Conservation (phyloP, 2,797 vertebrate species). For the Malurus leucopterus region DNA sequence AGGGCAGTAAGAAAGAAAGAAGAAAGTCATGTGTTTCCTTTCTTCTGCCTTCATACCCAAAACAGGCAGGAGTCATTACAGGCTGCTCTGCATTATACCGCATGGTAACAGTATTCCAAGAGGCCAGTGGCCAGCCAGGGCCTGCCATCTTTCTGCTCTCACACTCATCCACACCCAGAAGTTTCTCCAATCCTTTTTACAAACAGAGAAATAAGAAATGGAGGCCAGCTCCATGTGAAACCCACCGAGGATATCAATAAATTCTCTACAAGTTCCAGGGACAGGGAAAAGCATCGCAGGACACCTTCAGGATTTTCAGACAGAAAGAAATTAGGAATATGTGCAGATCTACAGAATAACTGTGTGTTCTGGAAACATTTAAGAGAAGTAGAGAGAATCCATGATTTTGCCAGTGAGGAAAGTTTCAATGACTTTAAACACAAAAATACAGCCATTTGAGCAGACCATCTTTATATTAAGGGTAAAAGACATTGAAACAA, state of each 20-base stretch:
- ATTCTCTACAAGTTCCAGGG: not conserved
- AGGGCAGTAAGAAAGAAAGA: not conserved
- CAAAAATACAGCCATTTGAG: not conserved
- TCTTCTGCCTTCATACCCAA: not conserved
- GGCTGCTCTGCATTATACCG: not conserved
- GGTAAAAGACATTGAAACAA: not conserved
- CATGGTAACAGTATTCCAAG: not conserved
- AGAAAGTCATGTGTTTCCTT: not conserved
- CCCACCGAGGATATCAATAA: not conserved
- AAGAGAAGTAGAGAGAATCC: not conserved
- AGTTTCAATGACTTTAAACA: not conserved
- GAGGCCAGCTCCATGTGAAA: not conserved
- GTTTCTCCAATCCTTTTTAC: not conserved
- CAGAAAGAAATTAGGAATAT: not conserved
- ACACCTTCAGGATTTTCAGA: not conserved
- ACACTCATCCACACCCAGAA: rapidly evolving
- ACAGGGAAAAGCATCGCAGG: rapidly evolving
- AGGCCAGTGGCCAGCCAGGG: not conserved
- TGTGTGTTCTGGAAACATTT: not conserved
- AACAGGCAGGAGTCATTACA: not conserved
- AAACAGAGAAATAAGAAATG: not conserved
- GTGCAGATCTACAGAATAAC: not conserved
- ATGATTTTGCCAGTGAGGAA: not conserved
- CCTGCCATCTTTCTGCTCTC: not conserved
- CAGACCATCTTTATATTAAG: not conserved